Percentiles rank a stretch among this genome's conserved stretches.
Conservation (phyloP, 2,113 vertebrate genomes). For the Natator depressus region DNA sequence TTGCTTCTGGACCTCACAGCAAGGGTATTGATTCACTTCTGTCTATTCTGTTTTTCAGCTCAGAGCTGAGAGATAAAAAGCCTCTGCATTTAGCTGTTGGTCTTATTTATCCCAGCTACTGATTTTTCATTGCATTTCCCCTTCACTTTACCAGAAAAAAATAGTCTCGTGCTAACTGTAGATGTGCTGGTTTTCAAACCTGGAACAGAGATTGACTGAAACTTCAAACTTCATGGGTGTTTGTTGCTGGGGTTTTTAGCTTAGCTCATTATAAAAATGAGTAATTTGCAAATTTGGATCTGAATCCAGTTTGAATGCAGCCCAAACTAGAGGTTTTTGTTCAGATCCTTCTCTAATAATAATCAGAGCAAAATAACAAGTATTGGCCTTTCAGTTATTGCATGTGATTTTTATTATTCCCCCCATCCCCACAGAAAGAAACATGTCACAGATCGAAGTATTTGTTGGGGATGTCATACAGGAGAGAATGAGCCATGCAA, state of each 20-base stretch:
- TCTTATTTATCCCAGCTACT: background rate
- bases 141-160: background rate
- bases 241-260: background rate
- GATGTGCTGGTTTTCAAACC: background rate
- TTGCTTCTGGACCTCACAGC: background rate
- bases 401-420: background rate
- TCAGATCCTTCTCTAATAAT: background rate
- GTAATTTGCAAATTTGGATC: background rate
- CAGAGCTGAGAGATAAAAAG: background rate
- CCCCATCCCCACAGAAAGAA: background rate
- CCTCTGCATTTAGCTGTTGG: background rate
- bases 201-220: fast-evolving
- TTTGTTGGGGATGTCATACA: background rate
- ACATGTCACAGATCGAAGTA: background rate
- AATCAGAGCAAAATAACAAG: background rate
- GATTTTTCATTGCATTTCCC: background rate
- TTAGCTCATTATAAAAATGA: background rate
- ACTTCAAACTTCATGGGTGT: background rate
- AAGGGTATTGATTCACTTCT: background rate
- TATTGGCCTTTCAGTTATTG: background rate
- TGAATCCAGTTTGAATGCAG: background rate
- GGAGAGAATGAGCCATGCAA: background rate
- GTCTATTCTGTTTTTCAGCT: background rate
- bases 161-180: background rate
- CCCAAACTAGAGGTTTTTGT: background rate